Conservation (phyloP, 2,113 vertebrate species). For the Sturnira hondurensis region DNA sequence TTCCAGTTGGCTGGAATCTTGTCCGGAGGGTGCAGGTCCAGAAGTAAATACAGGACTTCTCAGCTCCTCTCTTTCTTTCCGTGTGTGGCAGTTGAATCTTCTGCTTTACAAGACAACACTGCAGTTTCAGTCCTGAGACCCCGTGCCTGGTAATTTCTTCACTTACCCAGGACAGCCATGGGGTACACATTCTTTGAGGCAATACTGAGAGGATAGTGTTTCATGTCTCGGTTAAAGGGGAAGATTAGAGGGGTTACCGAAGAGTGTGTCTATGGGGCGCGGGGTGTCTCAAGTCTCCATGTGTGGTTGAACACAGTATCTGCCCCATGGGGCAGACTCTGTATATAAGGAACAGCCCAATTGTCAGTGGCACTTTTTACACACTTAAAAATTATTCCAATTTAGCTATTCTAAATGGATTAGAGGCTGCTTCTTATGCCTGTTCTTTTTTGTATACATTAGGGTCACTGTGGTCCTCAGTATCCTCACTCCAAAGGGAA, state of each 20-base stretch:
- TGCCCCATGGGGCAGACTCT: not conserved
- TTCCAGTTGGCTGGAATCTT: not conserved
- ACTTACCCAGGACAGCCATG: not conserved
- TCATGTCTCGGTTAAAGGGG: not conserved
- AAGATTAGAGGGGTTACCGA: not conserved
- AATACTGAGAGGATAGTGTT: not conserved
- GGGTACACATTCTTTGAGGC: not conserved
- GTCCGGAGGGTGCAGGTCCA: not conserved
- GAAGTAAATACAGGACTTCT: not conserved
- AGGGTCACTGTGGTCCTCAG: not conserved
- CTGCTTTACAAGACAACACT: not conserved
- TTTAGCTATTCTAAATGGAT: not conserved
- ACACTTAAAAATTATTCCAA: not conserved
- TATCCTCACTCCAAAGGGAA: not conserved
- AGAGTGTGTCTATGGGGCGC: not conserved
- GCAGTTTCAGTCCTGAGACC: not conserved
- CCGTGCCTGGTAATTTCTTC: not conserved
- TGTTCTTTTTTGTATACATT: not conserved
- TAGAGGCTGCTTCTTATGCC: not conserved
- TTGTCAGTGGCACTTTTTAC: not conserved
- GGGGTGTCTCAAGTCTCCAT: not conserved
- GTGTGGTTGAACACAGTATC: not conserved
- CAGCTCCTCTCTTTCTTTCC: not conserved
- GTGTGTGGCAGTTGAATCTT: not conserved
- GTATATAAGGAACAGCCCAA: not conserved